A percentile compares a stretch with the other conserved stretches of the same genome.
Evolutionary conservation across 2,797 vertebrate genomes (phyloP).

Genomic region (Delichon dasypus): DNA sequence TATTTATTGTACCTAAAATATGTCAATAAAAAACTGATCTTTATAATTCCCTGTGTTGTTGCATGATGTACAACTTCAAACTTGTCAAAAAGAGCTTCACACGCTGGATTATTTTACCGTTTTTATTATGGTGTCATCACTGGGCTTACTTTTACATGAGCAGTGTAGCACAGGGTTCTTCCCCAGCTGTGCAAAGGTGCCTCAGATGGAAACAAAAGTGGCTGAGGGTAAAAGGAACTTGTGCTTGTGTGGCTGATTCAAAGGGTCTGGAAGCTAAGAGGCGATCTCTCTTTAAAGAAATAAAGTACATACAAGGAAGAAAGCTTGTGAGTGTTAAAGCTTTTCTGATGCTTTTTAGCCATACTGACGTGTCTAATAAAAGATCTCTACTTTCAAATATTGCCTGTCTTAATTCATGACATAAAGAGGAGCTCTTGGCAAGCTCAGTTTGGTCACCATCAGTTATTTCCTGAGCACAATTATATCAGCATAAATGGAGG

Average conservation of each 20-base stretch:
- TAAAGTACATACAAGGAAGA: neutral
- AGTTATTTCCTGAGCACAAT: neutral
- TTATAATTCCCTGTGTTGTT: neutral
- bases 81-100: neutral
- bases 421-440: neutral
- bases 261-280: neutral
- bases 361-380: neutral
- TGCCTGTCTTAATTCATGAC: neutral
- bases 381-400: neutral
- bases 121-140: neutral
- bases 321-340: neutral
- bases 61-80: neutral
- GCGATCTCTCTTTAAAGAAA: neutral
- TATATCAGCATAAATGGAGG: neutral
- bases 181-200: neutral
- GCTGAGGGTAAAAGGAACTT: neutral
- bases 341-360: neutral
- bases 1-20: constrained; percentile 64
- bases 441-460: neutral
- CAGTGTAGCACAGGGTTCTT: accelerated
- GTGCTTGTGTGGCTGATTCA: neutral
- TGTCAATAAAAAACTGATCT: constrained; percentile 68
- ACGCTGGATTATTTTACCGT: neutral
- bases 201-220: neutral
- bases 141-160: neutral